A percentile compares a stretch with the other conserved stretches of the same genome.
phyloP scores from a whole-genome alignment of 2,797 vertebrate species.

The Alosa sapidissima region DNA sequence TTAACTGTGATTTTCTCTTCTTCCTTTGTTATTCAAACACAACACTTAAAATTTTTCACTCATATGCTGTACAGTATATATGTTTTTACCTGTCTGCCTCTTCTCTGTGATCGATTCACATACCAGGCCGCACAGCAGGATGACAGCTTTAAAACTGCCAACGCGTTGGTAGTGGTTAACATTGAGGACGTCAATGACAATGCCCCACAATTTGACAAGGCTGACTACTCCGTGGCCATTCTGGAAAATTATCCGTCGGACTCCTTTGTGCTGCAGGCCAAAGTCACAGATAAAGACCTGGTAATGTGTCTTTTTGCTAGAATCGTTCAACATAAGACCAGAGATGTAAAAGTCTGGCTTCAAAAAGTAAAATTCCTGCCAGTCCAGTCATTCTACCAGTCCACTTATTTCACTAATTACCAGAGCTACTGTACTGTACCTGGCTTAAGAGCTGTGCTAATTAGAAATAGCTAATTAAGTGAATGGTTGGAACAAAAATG shows the following conservation, averaged over 20 bases:
- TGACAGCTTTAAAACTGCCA: constrained; percentile 65
- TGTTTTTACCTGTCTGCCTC: background rate
- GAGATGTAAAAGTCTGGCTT: no score
- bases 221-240: constrained; percentile 58
- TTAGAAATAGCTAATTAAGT: no score
- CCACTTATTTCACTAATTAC: no score
- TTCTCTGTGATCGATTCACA: background rate
- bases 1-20: no score
- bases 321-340: background rate
- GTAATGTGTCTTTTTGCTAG: constrained; percentile 53
- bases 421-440: no score
- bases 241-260: constrained; percentile 70
- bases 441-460: no score
- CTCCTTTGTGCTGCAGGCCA: constrained; percentile 62
- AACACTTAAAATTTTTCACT: no score
- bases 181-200: constrained; percentile 76
- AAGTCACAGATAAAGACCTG: constrained; percentile 72
- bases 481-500: no score
- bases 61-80: no score
- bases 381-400: no score
- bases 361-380: no score
- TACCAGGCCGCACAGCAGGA: constrained; percentile 73
- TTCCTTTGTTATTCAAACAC: no score
- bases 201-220: constrained; percentile 60
- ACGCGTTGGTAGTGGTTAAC: constrained; percentile 66